Base-by-base conservation (phyloP, 1,140 invertebrate genomes). In the Ridgeia piscesae region DNA sequence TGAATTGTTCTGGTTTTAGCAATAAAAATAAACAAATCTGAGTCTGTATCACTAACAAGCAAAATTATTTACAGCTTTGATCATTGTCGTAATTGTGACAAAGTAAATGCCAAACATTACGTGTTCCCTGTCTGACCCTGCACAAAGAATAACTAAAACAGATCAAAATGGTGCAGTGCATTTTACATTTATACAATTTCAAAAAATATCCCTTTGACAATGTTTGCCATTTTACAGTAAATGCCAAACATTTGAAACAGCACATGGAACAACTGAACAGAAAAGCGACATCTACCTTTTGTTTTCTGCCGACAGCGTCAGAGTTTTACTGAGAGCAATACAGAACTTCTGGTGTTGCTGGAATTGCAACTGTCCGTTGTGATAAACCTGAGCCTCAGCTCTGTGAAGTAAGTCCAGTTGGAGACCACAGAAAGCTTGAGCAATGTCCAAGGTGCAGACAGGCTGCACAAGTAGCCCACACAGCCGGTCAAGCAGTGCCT, bases 271-370 rank as follows among this genome's bases (percentile, higher is more conserved):
- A 90, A 17, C 14, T 17, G 17, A 34, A 90, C 35, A 4, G 21
- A 90, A 4, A 77, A 77, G 58, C 58, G 21, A 50, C 0, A 89
- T 35, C 27, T 34, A 90, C 89, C 89, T 90, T 34, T 34, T 34
- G 34, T 21, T 90, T 90, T 90, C 89, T n/a, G 89, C 14, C 14
- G 34, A 90, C 35, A 90, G 89, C 11, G 35, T 14, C 33, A 90
- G 21, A n/a, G 35, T 90, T 90, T 90, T 90, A 33, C 89, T 90
- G 17, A 90, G n/a, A 90, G 89, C 11, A n/a, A 90, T 33, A 27
- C 89, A 90, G 31, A 90, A 90, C 89, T 90, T 90, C 35, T 90
- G 89, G 33, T 90, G 89, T 34, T 33, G 14, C 33, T 33, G 21
- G n/a, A 34, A 77, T 2, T 77, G 6, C 27, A 77, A 21, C 31